A percentile compares a stretch with the other conserved stretches of the same genome.
Evolutionary conservation across 2,797 vertebrate genomes (phyloP).

Genomic region (Morelia viridis): DNA sequence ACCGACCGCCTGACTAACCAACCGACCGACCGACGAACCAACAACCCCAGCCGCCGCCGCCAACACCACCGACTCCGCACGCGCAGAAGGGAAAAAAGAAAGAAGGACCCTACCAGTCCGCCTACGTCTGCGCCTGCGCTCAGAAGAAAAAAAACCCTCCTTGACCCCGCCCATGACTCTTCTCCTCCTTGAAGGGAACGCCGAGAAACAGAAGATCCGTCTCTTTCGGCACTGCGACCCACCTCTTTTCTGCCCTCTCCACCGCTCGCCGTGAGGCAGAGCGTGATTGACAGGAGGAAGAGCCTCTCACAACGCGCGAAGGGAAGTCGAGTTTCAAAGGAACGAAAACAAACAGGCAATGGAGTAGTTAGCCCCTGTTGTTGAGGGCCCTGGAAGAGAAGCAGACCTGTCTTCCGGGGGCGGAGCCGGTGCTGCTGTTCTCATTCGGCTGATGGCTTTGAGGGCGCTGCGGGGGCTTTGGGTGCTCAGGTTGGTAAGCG

Average conservation of each 20-base stretch:
- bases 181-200: background rate
- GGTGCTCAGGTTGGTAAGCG: background rate
- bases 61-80: background rate
- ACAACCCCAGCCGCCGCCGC: background rate
- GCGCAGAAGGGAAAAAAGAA: slow-evolving; percentile 58
- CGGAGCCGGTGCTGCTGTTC: background rate
- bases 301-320: background rate
- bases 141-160: accelerated
- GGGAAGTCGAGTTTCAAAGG: too few species aligned
- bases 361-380: accelerated
- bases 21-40: background rate
- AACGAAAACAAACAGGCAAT: background rate
- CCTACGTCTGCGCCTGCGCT: background rate
- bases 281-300: background rate
- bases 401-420: background rate
- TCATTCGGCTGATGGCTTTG: background rate
- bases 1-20: background rate
- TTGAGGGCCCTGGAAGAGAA: background rate
- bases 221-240: background rate
- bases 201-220: background rate
- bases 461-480: background rate
- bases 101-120: background rate
- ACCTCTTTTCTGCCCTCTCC: too few species aligned
- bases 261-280: background rate
- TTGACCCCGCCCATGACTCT: background rate